phyloP scores from a whole-genome alignment of 2,113 vertebrate species.

The Colistium nudipinnis region DNA sequence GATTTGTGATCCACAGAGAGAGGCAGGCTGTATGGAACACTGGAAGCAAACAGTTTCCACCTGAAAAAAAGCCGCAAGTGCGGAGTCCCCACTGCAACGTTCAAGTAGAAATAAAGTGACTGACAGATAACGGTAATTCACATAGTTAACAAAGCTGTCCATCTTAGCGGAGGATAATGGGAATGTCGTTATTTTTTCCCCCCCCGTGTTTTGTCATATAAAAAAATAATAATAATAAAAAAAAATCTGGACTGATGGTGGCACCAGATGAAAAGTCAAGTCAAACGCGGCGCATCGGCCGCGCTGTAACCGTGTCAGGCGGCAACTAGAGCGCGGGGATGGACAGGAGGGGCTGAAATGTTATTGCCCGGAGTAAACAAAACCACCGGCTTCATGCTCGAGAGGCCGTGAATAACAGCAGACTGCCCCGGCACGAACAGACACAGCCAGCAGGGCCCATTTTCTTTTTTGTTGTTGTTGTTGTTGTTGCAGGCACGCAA shows the following conservation, averaged over 20 bases:
- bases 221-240: too few relatives aligned
- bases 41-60: not conserved
- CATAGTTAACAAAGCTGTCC: too few relatives aligned
- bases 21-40: conserved; percentile 5
- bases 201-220: too few relatives aligned
- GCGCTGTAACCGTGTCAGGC: not conserved
- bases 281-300: too few relatives aligned
- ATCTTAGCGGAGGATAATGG: too few relatives aligned
- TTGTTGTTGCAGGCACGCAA: not conserved
- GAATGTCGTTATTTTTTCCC: too few relatives aligned
- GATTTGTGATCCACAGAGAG: conserved; percentile 27
- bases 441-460: not conserved
- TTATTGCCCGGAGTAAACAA: conserved; percentile 4
- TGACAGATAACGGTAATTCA: not conserved
- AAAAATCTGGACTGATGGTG: too few relatives aligned
- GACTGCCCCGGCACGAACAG: not conserved
- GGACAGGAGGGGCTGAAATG: not conserved
- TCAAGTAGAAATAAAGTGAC: not conserved
- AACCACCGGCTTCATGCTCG: not conserved
- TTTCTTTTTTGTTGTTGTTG: too few relatives aligned
- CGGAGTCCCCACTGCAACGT: too few relatives aligned
- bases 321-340: not conserved
- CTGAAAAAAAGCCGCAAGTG: conserved; percentile 8
- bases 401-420: not conserved
- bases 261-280: too few relatives aligned